Evolutionary conservation across 2,797 vertebrate species (phyloP).

Genomic region (Etheostoma nigrum): DNA sequence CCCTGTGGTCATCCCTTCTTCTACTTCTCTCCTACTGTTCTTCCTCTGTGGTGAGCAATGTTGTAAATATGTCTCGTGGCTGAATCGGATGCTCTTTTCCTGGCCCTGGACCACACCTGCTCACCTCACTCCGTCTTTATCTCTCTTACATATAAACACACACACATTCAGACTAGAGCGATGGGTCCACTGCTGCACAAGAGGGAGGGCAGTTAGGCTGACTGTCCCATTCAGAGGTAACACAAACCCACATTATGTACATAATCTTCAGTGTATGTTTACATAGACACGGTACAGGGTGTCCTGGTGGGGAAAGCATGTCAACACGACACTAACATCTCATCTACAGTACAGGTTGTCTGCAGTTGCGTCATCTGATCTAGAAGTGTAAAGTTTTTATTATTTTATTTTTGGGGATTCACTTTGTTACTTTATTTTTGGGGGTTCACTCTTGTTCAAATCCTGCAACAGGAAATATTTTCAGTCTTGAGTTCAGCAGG

Average conservation of each 20-base stretch:
- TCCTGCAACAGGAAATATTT: constrained; percentile 33
- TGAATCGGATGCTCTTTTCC: constrained; percentile 51
- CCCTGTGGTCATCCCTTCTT: constrained; percentile 56
- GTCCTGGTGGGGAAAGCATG: constrained; percentile 55
- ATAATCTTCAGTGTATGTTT: constrained; percentile 75
- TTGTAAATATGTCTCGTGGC: constrained; percentile 72
- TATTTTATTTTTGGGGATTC: constrained; percentile 9
- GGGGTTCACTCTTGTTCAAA: constrained; percentile 20
- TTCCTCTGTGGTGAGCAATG: constrained; percentile 70
- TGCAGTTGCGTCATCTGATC: constrained; percentile 62
- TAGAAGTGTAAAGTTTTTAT: constrained; percentile 42
- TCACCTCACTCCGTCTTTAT: constrained; percentile 49
- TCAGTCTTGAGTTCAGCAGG: constrained; percentile 14
- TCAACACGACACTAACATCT: constrained; percentile 57
- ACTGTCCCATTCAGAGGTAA: constrained; percentile 48
- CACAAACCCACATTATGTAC: constrained; percentile 68
- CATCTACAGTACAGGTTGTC: constrained; percentile 51
- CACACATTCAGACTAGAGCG: constrained; percentile 28
- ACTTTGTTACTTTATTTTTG: not conserved
- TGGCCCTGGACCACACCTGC: constrained; percentile 66
- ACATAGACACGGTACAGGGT: constrained; percentile 68
- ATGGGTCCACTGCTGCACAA: constrained; percentile 58
- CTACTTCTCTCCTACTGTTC: constrained; percentile 52
- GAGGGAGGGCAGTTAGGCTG: constrained; percentile 26
- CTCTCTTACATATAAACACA: constrained; percentile 34